These are phyloP conservation scores for Synanthedon tipuliformis DNA, from an alignment of 2,888 invertebrate species.

Conservation along the genomic window DNA sequence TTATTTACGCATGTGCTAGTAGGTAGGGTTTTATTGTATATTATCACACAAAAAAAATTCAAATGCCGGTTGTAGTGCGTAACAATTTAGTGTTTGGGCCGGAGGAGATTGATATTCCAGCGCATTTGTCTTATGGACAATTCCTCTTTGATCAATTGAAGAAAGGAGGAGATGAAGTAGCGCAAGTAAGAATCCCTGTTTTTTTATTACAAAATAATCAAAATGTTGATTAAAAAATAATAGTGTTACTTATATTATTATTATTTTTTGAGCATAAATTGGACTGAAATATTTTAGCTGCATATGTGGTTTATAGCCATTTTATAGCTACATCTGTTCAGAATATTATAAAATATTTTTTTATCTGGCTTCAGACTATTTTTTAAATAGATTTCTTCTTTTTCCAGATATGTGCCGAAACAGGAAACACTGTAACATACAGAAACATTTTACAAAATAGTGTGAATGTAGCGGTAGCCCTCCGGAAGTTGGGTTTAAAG, in stretches of 20 bases:
- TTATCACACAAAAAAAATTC: background rate
- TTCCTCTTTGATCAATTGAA: conserved; percentile 64
- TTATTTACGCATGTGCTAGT: no score
- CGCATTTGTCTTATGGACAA: conserved; percentile 65
- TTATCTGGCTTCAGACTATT: background rate
- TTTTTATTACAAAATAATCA: no score
- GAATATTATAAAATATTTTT: background rate
- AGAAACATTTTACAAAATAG: conserved; percentile 67
- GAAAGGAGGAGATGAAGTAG: conserved; percentile 54
- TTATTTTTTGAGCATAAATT: background rate
- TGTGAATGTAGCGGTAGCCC: conserved; percentile 66
- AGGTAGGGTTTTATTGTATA: no score
- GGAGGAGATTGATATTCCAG: conserved; percentile 50
- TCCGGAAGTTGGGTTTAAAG: conserved; percentile 61
- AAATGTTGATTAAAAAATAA: background rate
- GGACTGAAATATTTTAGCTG: no score
- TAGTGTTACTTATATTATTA: conserved; percentile 6
- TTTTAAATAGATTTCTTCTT: background rate
- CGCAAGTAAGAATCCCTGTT: conserved; percentile 43
- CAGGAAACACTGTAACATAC: conserved; percentile 67
- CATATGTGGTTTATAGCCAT: no score
- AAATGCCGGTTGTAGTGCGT: conserved; percentile 31
- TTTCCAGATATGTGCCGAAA: conserved; percentile 70
- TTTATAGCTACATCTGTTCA: no score
- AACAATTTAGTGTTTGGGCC: conserved; percentile 56